Conservation (phyloP, 2,797 vertebrate genomes). For the Lepilemur septentrionalis region DNA sequence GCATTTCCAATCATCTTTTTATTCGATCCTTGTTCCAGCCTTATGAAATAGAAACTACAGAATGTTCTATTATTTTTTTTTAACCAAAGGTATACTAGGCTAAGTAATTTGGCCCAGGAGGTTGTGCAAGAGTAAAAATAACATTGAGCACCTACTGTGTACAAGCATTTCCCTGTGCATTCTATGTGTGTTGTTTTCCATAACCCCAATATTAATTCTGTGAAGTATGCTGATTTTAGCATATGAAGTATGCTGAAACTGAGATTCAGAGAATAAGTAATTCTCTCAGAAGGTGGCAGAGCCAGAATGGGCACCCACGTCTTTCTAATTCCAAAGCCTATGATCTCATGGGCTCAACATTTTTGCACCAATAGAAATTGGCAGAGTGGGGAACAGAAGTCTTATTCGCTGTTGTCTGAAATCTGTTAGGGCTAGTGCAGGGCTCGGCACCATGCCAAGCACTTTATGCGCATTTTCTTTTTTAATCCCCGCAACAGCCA, state of each 20-base stretch:
- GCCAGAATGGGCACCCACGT: not conserved
- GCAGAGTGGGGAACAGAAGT: too few relatives aligned
- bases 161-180: too few relatives aligned
- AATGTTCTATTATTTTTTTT: not conserved
- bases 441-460: not conserved
- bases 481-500: not conserved
- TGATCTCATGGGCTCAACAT: not conserved
- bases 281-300: not conserved
- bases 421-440: fast-evolving
- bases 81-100: not conserved
- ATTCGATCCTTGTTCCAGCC: not conserved
- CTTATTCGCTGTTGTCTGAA: not conserved
- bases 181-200: fast-evolving
- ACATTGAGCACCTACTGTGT: not conserved
- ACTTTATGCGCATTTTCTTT: not conserved
- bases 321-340: not conserved
- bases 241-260: not conserved
- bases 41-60: not conserved
- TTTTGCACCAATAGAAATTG: fast-evolving
- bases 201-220: too few relatives aligned
- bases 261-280: not conserved
- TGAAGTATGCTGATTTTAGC: not conserved
- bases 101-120: not conserved
- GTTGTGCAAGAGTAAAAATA: not conserved
- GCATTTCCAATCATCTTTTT: not conserved